Evolutionary conservation across 1,140 invertebrate species (phyloP), one percentile per base, ranked within the genome.

Genomic region (Philopotamus ludificatus): DNA sequence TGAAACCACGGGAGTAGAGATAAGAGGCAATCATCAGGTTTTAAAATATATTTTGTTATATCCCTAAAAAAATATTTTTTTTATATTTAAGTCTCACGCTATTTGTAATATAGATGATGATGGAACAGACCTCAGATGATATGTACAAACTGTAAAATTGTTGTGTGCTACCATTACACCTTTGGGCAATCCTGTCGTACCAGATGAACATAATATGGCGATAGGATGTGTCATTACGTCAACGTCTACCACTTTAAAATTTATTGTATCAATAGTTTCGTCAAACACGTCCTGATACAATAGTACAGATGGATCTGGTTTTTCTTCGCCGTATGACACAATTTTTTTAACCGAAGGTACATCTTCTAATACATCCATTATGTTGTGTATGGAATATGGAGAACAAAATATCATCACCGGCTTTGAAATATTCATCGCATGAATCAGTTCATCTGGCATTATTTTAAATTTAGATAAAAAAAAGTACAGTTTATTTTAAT

Each of bases 141-240:
- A 26, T n/a, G 28, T 26, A 42, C 64, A 62, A 20, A 63, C 22
- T 9, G 53, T 57, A 8, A 88, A 74, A 51, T 59, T 22, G 41
- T 49, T 8, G 74, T 95, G 92, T 1, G 91, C 92, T 1, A 94
- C 76, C 76, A 89, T 85, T 0, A 94, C 94, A 39, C 92, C 92
- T 79, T 96, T 96, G 0, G 93, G 92, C 42, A 90, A 75, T 12
- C 90, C 89, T 49, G 89, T 81, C 4, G 79, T 81, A 4, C 79
- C 79, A 0, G 79, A 81, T 0, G 79, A 81, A 57, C 76, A 79
- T 74, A 79, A 76, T 3, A 81, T 73, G 15, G 73, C 78, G 2
- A 77, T 65, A 4, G 74, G 70, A 55, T 79, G 76, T 1, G 75
- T 71, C 4, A 63, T 67, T 10, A 76, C 75, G 70, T 77, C 76